These are phyloP conservation scores for Scelioninae gen. 1 DNA, from an alignment of 2,888 invertebrate genomes.

Conservation along the genomic window DNA sequence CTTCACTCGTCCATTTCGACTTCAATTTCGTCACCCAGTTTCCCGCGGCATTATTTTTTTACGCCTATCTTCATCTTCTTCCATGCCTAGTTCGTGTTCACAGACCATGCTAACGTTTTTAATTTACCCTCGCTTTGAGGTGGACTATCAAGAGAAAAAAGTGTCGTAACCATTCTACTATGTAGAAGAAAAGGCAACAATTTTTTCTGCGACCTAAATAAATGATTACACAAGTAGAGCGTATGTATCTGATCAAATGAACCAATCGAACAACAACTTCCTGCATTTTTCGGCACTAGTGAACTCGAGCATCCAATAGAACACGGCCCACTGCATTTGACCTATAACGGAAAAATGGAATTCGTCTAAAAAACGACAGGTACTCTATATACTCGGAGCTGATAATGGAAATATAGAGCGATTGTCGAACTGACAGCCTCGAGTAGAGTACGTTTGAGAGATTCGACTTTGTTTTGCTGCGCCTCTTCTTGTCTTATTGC, in stretches of 20 bases:
- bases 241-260: slow-evolving; percentile 51
- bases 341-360: slow-evolving; percentile 77
- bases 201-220: slow-evolving; percentile 40
- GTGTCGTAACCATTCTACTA: too few relatives aligned
- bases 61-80: slow-evolving; percentile 47
- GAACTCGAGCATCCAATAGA: slow-evolving; percentile 64
- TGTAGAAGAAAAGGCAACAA: too few relatives aligned
- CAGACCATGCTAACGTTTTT: slow-evolving; percentile 28
- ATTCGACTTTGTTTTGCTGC: slow-evolving; percentile 66
- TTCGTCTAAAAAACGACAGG: slow-evolving; percentile 77
- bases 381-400: slow-evolving; percentile 77
- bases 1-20: slow-evolving; percentile 22
- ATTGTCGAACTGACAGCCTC: slow-evolving; percentile 71
- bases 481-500: slow-evolving; percentile 44
- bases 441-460: slow-evolving; percentile 69
- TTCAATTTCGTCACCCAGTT: slow-evolving; percentile 49
- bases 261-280: slow-evolving; percentile 35
- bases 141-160: slow-evolving; percentile 13
- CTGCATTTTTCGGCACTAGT: slow-evolving; percentile 57
- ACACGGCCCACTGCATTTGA: slow-evolving; percentile 64
- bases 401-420: slow-evolving; percentile 73
- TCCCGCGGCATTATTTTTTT: slow-evolving; percentile 31
- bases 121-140: slow-evolving; percentile 44
- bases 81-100: not conserved
- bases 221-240: slow-evolving; percentile 62